Conservation (phyloP, 1,140 invertebrate genomes). For the Drosophila auraria region DNA sequence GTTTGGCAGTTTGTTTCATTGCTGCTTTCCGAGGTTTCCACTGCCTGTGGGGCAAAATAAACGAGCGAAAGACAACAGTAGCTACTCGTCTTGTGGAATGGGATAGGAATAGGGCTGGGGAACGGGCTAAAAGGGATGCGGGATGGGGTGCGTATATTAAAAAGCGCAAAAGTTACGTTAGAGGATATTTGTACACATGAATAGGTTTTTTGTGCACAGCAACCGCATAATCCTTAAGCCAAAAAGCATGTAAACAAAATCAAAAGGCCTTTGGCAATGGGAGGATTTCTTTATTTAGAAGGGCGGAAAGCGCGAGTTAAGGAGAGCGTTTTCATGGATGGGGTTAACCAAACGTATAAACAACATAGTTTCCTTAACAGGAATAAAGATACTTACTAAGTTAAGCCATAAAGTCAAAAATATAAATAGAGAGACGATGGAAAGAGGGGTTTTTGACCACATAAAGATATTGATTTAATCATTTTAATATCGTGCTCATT, state of each 20-base stretch:
- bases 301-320: conserved; percentile 9
- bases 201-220: conserved; percentile 45
- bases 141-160: conserved; percentile 58
- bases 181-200: conserved; percentile 62
- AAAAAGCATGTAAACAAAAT: conserved; percentile 59
- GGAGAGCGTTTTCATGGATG: conserved; percentile 1
- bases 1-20: conserved; percentile 43
- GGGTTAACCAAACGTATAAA: conserved; percentile 1
- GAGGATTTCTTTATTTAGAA: conserved; percentile 17
- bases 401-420: neutral
- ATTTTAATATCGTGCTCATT: neutral
- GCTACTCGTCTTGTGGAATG: neutral
- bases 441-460: neutral
- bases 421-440: neutral
- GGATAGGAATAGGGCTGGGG: neutral
- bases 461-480: neutral
- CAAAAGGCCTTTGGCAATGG: conserved; percentile 46
- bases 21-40: conserved; percentile 57
- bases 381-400: neutral
- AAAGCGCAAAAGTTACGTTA: conserved; percentile 71
- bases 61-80: conserved; percentile 29
- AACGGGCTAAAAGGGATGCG: conserved; percentile 1
- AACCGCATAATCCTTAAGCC: conserved; percentile 64
- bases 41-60: conserved; percentile 59
- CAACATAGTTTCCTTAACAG: conserved; percentile 10